Percentiles rank a stretch among this genome's conserved stretches.
Evolutionary conservation across 1,140 invertebrate species (phyloP).

Genomic region (Atta cephalotes): DNA sequence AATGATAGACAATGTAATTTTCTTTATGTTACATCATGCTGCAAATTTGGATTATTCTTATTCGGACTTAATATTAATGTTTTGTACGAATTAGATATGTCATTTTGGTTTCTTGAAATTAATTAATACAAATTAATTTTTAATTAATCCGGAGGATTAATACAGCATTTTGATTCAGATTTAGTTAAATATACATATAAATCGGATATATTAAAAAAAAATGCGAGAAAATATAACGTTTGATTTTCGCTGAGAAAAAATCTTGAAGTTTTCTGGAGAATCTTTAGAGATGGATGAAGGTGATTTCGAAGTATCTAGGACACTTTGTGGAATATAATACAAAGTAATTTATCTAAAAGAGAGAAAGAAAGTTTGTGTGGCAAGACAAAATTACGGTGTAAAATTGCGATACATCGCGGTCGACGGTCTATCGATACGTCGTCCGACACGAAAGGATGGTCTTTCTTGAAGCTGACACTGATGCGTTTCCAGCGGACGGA

Average conservation of each 20-base stretch:
- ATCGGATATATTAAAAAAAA: background rate
- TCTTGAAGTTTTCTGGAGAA: constrained; percentile 22
- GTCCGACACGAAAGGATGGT: constrained; percentile 54
- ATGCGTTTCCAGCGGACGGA: constrained; percentile 67
- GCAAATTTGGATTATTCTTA: no score
- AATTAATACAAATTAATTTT: no score
- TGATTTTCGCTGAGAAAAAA: background rate
- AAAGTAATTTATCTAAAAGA: constrained; percentile 52
- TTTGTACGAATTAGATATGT: no score
- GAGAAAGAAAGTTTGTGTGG: background rate
- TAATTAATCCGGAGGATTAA: background rate
- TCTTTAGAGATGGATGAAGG: background rate
- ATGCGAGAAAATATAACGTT: background rate
- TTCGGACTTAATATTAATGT: no score
- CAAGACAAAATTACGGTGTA: constrained; percentile 42
- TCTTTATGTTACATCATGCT: no score
- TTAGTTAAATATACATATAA: background rate
- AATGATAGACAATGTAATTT: no score
- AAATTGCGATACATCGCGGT: constrained; percentile 27
- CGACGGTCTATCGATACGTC: constrained; percentile 48
- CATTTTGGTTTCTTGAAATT: no score
- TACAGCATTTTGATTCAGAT: background rate
- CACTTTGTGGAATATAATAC: constrained; percentile 37
- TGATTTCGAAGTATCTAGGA: background rate
- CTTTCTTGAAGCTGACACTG: constrained; percentile 70